These are phyloP conservation scores for Ephestia elutella DNA, from an alignment of 1,140 invertebrate species.

Conservation along the genomic window DNA sequence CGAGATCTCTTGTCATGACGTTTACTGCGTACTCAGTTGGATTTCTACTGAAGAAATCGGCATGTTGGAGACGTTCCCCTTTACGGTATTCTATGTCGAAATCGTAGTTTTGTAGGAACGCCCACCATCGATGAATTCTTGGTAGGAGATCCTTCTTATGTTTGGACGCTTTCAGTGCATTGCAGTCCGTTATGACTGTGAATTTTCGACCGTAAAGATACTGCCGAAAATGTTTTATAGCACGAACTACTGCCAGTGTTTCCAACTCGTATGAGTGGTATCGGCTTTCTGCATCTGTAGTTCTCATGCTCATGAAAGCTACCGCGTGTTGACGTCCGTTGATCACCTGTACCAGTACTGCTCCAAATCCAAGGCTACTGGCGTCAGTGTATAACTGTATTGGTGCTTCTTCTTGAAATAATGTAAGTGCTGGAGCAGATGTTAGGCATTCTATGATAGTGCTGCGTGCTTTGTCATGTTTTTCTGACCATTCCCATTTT, in stretches of 20 bases:
- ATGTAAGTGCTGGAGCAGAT: slow-evolving; percentile 22
- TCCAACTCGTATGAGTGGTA: slow-evolving; percentile 59
- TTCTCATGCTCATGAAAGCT: slow-evolving; percentile 22
- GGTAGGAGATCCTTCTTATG: slow-evolving; percentile 35
- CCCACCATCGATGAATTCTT: slow-evolving; percentile 41
- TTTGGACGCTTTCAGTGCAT: slow-evolving; percentile 26
- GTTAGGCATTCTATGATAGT: slow-evolving; percentile 11
- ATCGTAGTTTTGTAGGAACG: slow-evolving; percentile 28
- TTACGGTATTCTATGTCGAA: slow-evolving; percentile 21
- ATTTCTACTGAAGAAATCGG: slow-evolving; percentile 32
- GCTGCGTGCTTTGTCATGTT: slow-evolving; percentile 15
- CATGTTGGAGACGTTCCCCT: slow-evolving; percentile 19
- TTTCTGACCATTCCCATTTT: slow-evolving; percentile 23
- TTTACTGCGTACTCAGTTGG: slow-evolving; percentile 11
- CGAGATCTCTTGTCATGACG: slow-evolving; percentile 9
- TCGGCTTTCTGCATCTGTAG: slow-evolving; percentile 24
- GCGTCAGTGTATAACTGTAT: slow-evolving; percentile 41
- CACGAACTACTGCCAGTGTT: slow-evolving; percentile 44
- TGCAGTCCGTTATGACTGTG: slow-evolving; percentile 47
- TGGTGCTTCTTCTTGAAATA: slow-evolving; percentile 27
- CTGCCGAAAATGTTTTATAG: slow-evolving; percentile 25
- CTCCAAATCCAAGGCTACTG: slow-evolving; percentile 24
- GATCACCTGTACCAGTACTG: slow-evolving; percentile 27
- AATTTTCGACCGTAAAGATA: slow-evolving; percentile 45
- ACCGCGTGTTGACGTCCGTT: slow-evolving; percentile 20